Conservation (phyloP, 2,888 invertebrate species). For the Cheilosia impressa region DNA sequence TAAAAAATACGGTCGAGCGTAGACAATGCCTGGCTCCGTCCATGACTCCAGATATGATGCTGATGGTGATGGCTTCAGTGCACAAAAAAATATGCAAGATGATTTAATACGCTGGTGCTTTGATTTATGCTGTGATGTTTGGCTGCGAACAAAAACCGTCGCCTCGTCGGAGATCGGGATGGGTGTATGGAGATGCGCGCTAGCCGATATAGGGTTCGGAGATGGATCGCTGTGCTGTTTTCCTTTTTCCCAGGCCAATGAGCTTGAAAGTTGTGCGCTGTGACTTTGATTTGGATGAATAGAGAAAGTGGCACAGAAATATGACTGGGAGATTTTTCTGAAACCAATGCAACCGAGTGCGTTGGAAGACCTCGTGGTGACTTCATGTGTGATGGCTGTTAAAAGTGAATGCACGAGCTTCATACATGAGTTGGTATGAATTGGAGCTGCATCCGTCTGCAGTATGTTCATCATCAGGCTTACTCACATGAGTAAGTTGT, state of each 20-base stretch:
- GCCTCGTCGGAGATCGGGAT: conserved; percentile 46
- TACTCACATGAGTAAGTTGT: too few relatives aligned
- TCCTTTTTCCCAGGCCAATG: conserved; percentile 49
- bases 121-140: conserved; percentile 73
- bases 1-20: conserved; percentile 44
- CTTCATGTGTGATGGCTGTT: too few relatives aligned
- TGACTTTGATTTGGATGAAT: conserved; percentile 16
- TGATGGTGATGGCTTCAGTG: conserved; percentile 70
- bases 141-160: conserved; percentile 64
- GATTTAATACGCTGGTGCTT: conserved; percentile 70
- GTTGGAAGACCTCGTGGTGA: too few relatives aligned
- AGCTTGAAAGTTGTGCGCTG: conserved; percentile 1
- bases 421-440: too few relatives aligned
- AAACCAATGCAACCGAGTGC: too few relatives aligned
- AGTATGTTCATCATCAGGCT: too few relatives aligned
- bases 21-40: conserved; percentile 67
- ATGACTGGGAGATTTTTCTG: background rate
- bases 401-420: too few relatives aligned
- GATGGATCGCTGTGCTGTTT: conserved; percentile 13
- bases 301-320: conserved; percentile 33
- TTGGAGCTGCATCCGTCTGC: too few relatives aligned
- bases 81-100: conserved; percentile 72
- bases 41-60: conserved; percentile 56
- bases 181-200: conserved; percentile 33
- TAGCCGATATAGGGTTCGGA: conserved; percentile 33